A percentile compares a stretch with the other conserved stretches of the same genome.
Conservation (phyloP, 1,140 invertebrate genomes). For the Aporrectodea caliginosa region DNA sequence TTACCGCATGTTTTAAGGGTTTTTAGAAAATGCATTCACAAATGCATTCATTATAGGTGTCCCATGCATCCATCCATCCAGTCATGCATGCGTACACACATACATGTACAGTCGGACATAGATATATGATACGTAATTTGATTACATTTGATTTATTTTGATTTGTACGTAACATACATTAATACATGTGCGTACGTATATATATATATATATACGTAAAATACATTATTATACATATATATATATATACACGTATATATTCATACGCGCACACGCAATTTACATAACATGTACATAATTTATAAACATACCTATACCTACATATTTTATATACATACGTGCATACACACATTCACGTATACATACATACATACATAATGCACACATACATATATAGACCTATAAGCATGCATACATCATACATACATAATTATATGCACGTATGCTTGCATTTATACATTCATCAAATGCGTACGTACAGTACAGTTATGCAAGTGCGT, state of each 20-base stretch:
- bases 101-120: neutral
- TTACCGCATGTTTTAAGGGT: too few relatives aligned
- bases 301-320: too few relatives aligned
- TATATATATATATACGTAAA: slow-evolving; percentile 22
- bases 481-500: neutral
- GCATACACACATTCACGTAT: slow-evolving; percentile 12
- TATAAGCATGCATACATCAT: neutral
- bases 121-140: neutral
- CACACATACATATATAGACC: slow-evolving; percentile 20
- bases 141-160: neutral
- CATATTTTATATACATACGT: too few relatives aligned
- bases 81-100: neutral
- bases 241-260: too few relatives aligned
- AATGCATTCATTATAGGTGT: neutral
- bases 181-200: slow-evolving; percentile 4
- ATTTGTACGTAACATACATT: slow-evolving; percentile 4
- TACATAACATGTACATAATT: too few relatives aligned
- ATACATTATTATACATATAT: too few relatives aligned
- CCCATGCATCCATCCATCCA: neutral
- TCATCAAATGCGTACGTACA: neutral
- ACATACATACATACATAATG: slow-evolving; percentile 23
- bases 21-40: too few relatives aligned
- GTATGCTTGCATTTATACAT: neutral
- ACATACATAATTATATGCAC: neutral
- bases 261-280: too few relatives aligned